These are phyloP conservation scores for Carcina quercana DNA, from an alignment of 2,888 invertebrate species.

Conservation along the genomic window DNA sequence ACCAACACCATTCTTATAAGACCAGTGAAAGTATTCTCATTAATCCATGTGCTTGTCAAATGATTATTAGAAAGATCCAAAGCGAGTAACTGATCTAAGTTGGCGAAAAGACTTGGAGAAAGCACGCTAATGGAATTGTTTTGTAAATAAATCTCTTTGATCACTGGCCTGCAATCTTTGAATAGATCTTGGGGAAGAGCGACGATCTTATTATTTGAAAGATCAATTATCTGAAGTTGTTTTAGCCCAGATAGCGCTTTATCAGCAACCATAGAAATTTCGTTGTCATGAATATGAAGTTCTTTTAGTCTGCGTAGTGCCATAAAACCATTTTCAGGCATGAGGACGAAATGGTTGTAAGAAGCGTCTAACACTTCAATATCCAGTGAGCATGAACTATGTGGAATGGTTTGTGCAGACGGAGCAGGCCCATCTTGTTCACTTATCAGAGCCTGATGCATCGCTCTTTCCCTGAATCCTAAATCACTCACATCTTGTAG, in stretches of 20 bases:
- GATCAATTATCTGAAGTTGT: slow-evolving; percentile 87
- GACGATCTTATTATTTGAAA: slow-evolving; percentile 92
- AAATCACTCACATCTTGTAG: slow-evolving; percentile 91
- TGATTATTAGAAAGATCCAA: slow-evolving; percentile 91
- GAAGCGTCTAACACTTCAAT: slow-evolving; percentile 89
- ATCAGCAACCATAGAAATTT: slow-evolving; percentile 91
- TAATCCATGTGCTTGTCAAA: slow-evolving; percentile 90
- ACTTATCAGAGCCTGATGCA: slow-evolving; percentile 79
- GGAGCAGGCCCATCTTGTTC: slow-evolving; percentile 68
- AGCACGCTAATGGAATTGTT: slow-evolving; percentile 93
- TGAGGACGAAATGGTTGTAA: slow-evolving; percentile 86
- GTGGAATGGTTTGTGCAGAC: slow-evolving; percentile 52
- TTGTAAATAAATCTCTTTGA: slow-evolving; percentile 92
- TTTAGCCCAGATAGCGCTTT: slow-evolving; percentile 87
- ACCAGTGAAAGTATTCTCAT: slow-evolving; percentile 88
- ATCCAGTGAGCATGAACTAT: slow-evolving; percentile 82
- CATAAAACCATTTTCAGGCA: slow-evolving; percentile 89
- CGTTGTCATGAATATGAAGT: slow-evolving; percentile 90
- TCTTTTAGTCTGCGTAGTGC: slow-evolving; percentile 84
- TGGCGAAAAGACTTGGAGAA: slow-evolving; percentile 89
- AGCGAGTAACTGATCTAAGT: slow-evolving; percentile 85
- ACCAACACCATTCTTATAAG: slow-evolving; percentile 90
- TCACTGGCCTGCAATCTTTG: slow-evolving; percentile 82
- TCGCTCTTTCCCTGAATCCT: slow-evolving; percentile 84
- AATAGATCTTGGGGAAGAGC: slow-evolving; percentile 91